phyloP scores from a whole-genome alignment of 1,140 invertebrate species.

The silkworm (Bombyx mori) region DNA sequence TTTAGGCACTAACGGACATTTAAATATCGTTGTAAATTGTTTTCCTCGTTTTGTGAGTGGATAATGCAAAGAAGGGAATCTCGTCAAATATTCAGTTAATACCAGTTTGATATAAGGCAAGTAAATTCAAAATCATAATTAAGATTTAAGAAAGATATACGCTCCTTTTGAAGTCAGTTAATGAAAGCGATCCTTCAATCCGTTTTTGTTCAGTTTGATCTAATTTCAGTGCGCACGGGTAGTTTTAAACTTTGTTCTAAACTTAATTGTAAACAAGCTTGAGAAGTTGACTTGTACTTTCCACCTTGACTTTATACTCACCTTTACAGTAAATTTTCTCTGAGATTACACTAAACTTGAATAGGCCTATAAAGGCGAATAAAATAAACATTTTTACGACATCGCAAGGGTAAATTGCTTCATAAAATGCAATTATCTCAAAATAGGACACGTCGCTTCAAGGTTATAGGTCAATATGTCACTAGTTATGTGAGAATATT shows the following conservation, averaged over 20 bases:
- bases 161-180: too few relatives aligned
- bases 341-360: slow-evolving; percentile 28
- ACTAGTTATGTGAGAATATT: slow-evolving; percentile 1
- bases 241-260: slow-evolving; percentile 3
- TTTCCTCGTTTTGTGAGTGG: too few relatives aligned
- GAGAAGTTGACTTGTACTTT: slow-evolving; percentile 12
- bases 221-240: background rate
- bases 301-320: slow-evolving; percentile 7
- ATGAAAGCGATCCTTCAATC: too few relatives aligned
- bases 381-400: slow-evolving; percentile 45
- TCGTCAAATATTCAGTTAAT: too few relatives aligned
- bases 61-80: too few relatives aligned
- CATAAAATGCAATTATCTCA: slow-evolving; percentile 51
- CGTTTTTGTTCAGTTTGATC: too few relatives aligned
- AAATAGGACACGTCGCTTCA: slow-evolving; percentile 24
- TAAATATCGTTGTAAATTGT: too few relatives aligned
- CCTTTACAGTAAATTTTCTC: slow-evolving; percentile 20
- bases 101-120: too few relatives aligned
- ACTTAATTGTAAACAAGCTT: slow-evolving; percentile 4
- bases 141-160: too few relatives aligned
- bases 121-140: too few relatives aligned
- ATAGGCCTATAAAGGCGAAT: slow-evolving; percentile 21
- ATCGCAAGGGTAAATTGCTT: slow-evolving; percentile 35
- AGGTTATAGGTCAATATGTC: slow-evolving; percentile 1
- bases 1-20: too few relatives aligned